Base-by-base conservation (phyloP, 2,113 vertebrate species). In the Erpornis zantholeuca region DNA sequence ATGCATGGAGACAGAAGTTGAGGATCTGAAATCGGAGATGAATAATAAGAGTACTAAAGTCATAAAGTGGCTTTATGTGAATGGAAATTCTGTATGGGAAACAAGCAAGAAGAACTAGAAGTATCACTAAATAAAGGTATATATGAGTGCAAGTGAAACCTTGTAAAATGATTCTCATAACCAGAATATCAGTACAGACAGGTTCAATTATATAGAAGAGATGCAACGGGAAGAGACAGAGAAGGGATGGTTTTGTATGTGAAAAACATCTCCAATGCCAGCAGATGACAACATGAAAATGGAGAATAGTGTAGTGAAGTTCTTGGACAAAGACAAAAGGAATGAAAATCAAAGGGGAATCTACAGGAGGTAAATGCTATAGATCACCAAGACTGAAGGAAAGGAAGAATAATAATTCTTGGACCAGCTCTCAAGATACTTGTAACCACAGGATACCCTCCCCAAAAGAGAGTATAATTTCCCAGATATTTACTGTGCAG, bases 291-390 rank as follows among this genome's bases (percentile, higher is more conserved):
- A 86, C 93, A 95, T 96, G 94, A 96, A 97, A 97, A 96, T 96
- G 76, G 94, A 94, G 94, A 96, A 86, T 65, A 86, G 16, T 79
- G 64, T 92, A 96, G 88, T 95, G 82, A 93, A 96, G 92, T 96
- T 96, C 86, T 96, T 96, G 96, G 96, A 97, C 88, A 93, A 93
- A 93, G 96, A 97, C 93, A 88, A 97, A 96, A 97, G 94, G 90
- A 96, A 95, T 92, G 64, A 94, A 96, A 97, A 97, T 97, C 96
- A 97, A 96, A 97, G 94, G 69, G 72, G 52, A 96, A 96, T 88
- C 96, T 93, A 88, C 96, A 95, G 96, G 93, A 96, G 90, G 94
- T 88, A 95, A 97, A 88, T 0, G 27, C 90, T 96, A 97, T 94
- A 95, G 96, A 96, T 97, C 90, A 97, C 94, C 90, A 73, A 88